Base-by-base conservation (phyloP, 2,888 invertebrate genomes). In the Crocallis elinguaria region DNA sequence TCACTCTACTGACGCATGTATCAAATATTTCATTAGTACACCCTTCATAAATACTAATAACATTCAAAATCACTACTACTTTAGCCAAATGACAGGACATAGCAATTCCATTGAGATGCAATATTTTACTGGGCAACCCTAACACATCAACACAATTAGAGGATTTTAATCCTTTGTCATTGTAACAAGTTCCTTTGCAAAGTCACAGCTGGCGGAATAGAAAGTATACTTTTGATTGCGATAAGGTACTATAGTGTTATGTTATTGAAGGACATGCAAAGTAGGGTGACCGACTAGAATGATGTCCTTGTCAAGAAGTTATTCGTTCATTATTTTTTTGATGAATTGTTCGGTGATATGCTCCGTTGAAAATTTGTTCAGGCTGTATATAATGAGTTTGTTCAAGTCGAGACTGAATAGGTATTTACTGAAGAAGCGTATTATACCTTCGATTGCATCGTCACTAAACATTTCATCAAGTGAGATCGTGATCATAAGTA, bases 31-130 rank as follows among this genome's bases (percentile, higher is more conserved):
- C 55, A 55, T 55, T 59, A 59, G 29, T 12, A 27, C 35, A 49
- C 42, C 52, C 55, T 41, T 38, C 49, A 29, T 44, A 51, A 55
- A 39, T 39, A 39, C n/a, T 25, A 56, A 56, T 51, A 55, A 59
- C 49, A 55, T 52, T 48, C 54, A 32, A 49, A 55, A 55, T 49
- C 59, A 46, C 49, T 46, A 35, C 37, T 52, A 25, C 52, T 43
- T 35, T 35, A n/a, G 36, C 48, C 17, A 52, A 62, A 57, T 60
- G 48, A 59, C 54, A 57, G 19, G 49, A 62, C 60, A 57, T 36
- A 52, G 48, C 44, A 49, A 51, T 53, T 25, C 57, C 59, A 59
- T 59, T 56, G 59, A 55, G 37, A 21, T 35, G 37, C 49, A 44
- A 52, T 56, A 52, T 55, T 52, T 52, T 23, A 49, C 38, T n/a